These are phyloP conservation scores for Zhengitettix transpicula DNA, from an alignment of 2,888 invertebrate genomes.

Conservation along the genomic window DNA sequence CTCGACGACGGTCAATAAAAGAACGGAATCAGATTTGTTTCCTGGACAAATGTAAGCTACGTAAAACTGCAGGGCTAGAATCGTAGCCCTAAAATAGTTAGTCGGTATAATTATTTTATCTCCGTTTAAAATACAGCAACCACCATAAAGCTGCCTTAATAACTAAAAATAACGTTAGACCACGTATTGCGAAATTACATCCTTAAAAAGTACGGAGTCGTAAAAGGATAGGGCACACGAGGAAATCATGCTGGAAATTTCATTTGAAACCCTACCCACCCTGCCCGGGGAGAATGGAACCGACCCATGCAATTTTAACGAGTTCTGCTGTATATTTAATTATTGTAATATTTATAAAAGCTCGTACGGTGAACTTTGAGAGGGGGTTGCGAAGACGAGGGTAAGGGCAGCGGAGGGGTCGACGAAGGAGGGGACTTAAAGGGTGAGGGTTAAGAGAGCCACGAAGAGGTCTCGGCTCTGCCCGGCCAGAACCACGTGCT, in stretches of 20 bases:
- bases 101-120: too few species aligned
- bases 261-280: constrained; percentile 12
- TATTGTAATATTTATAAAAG: constrained; percentile 29
- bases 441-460: too few species aligned
- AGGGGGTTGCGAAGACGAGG: background rate
- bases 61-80: too few species aligned
- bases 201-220: constrained; percentile 4
- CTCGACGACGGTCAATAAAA: too few species aligned
- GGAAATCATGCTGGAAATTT: constrained; percentile 11
- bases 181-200: constrained; percentile 1
- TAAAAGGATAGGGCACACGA: constrained; percentile 2
- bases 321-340: constrained; percentile 27
- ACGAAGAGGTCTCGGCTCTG: too few species aligned
- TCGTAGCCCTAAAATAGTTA: too few species aligned
- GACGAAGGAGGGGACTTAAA: background rate
- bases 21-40: too few species aligned
- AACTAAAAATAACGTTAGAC: background rate
- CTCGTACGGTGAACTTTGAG: constrained; percentile 12
- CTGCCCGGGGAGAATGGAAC: constrained; percentile 20
- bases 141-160: too few species aligned
- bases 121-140: too few species aligned
- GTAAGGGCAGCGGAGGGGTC: background rate
- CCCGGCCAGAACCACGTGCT: too few species aligned
- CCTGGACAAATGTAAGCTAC: too few species aligned
- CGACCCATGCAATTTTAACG: constrained; percentile 23